Percentiles rank a stretch among this genome's conserved stretches.
These are phyloP conservation scores for Acromyrmex echinatior DNA, from an alignment of 1,140 invertebrate species.

Conservation along the genomic window DNA sequence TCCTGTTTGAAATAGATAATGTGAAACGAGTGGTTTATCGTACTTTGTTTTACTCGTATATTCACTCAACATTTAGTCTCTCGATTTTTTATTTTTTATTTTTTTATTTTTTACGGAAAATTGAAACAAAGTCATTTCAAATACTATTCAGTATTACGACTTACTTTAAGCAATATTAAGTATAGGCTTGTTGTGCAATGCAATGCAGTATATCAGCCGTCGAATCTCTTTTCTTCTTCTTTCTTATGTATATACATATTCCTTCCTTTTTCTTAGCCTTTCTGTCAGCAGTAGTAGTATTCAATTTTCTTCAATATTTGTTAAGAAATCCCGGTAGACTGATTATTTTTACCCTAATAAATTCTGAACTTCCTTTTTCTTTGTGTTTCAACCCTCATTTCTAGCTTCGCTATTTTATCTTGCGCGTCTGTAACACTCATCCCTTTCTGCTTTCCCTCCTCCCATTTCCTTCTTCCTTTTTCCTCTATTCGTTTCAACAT, in stretches of 20 bases:
- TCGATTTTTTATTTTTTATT: neutral
- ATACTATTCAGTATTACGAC: neutral
- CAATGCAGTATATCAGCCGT: neutral
- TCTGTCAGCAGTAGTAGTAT: neutral
- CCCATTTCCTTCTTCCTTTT: conserved; percentile 18
- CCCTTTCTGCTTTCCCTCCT: neutral
- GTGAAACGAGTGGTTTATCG: conserved; percentile 6
- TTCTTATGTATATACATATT: neutral
- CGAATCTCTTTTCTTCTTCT: neutral
- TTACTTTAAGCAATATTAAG: neutral
- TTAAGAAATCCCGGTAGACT: conserved; percentile 39
- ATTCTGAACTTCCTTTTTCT: conserved; percentile 66
- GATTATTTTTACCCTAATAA: conserved; percentile 73
- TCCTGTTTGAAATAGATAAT: conserved; percentile 4
- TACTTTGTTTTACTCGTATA: conserved; percentile 3
- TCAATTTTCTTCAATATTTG: conserved; percentile 42
- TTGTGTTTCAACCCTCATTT: conserved; percentile 13
- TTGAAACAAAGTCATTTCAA: neutral
- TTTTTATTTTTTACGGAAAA: neutral
- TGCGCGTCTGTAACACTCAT: conserved; percentile 56
- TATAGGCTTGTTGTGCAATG: neutral
- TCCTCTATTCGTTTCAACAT: conserved; percentile 66
- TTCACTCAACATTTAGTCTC: neutral
- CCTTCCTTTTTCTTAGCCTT: neutral
- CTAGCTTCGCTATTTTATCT: conserved; percentile 63